phyloP scores from a whole-genome alignment of 2,888 invertebrate genomes.

The Epirrhoe alternata region DNA sequence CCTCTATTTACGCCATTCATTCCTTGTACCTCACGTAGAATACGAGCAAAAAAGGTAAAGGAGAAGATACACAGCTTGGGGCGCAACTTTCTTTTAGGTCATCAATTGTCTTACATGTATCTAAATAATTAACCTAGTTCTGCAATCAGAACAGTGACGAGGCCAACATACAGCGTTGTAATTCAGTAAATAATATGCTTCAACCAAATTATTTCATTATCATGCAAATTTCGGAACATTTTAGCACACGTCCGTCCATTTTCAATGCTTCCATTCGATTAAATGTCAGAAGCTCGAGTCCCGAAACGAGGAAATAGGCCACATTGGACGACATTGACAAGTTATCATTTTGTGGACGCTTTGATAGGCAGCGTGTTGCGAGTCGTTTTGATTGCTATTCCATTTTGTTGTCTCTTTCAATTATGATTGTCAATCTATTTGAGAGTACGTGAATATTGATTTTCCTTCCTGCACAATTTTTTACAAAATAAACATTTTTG shows the following conservation, averaged over 20 bases:
- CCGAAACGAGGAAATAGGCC: conserved; percentile 16
- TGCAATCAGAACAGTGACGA: too few species aligned
- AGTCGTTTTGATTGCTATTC: conserved; percentile 5
- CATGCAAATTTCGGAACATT: conserved; percentile 5
- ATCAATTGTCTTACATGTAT: too few species aligned
- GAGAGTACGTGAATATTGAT: too few species aligned
- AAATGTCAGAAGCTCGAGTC: conserved; percentile 36
- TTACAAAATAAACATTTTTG: too few species aligned
- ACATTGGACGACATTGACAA: conserved; percentile 37
- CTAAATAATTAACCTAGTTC: too few species aligned
- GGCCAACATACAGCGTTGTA: neutral
- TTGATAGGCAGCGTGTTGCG: conserved; percentile 7
- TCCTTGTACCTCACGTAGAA: too few species aligned
- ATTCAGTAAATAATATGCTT: neutral
- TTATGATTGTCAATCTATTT: neutral
- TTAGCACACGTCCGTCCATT: conserved; percentile 8
- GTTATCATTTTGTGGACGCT: conserved; percentile 41
- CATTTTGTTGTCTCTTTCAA: neutral
- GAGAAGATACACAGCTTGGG: too few species aligned
- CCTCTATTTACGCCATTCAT: too few species aligned
- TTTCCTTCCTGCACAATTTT: too few species aligned
- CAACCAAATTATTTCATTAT: neutral
- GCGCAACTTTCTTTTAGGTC: too few species aligned
- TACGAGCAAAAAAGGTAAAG: too few species aligned
- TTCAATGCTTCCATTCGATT: conserved; percentile 33